Conservation (phyloP, 1,140 invertebrate species). For the Varroa destructor region DNA sequence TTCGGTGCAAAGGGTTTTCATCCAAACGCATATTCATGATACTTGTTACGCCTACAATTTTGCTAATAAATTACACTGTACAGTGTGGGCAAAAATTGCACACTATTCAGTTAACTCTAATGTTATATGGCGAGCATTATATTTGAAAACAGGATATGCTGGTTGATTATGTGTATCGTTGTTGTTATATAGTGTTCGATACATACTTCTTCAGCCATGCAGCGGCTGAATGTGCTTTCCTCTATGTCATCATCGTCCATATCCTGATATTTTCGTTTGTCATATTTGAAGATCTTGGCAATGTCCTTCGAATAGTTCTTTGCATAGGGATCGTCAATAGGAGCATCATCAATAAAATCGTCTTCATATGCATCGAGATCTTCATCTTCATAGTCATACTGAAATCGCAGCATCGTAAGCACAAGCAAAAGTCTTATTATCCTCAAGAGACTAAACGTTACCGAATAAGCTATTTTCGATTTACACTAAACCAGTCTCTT, state of each 20-base stretch:
- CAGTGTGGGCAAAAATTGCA: not conserved
- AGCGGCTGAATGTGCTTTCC: slow-evolving; percentile 13
- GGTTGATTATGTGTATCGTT: not conserved
- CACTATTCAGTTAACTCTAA: not conserved
- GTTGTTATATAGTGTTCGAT: not conserved
- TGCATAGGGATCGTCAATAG: slow-evolving; percentile 10
- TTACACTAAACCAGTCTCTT: too few species aligned
- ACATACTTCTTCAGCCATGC: slow-evolving; percentile 24
- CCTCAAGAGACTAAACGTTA: too few species aligned
- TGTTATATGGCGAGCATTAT: not conserved
- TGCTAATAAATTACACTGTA: too few species aligned
- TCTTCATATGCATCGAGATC: slow-evolving; percentile 25
- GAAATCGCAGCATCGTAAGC: too few species aligned
- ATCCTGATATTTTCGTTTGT: slow-evolving; percentile 18
- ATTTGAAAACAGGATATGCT: not conserved
- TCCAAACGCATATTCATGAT: too few species aligned
- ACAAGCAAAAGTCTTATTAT: too few species aligned
- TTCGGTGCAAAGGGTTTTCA: too few species aligned
- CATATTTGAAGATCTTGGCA: slow-evolving; percentile 19
- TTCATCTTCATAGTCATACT: not conserved
- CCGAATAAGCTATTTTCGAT: too few species aligned
- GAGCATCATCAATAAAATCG: slow-evolving; percentile 23
- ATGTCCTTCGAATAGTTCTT: slow-evolving; percentile 8
- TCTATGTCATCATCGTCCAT: slow-evolving; percentile 22
- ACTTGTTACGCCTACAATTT: too few species aligned